These are phyloP conservation scores for Todiramphus saurophagus DNA, from an alignment of 2,113 vertebrate genomes.

Conservation along the genomic window DNA sequence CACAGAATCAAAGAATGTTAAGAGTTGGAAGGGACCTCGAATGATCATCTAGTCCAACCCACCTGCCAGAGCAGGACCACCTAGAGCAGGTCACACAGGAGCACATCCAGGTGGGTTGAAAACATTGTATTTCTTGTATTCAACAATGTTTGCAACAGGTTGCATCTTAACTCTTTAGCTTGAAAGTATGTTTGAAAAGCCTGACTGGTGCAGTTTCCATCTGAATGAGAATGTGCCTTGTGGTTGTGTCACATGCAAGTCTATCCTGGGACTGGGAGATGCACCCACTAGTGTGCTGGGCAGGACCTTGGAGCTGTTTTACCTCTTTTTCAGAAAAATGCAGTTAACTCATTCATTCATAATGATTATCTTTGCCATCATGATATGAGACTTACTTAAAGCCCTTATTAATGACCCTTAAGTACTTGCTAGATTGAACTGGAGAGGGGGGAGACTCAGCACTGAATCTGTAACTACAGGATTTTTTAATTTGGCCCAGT, in stretches of 20 bases:
- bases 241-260: fast-evolving
- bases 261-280: neutral
- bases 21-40: too few relatives aligned
- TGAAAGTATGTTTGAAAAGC: neutral
- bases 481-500: neutral
- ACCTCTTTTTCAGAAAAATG: neutral
- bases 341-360: neutral
- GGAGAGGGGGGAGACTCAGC: neutral
- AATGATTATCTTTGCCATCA: neutral
- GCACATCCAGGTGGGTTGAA: neutral
- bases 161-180: neutral
- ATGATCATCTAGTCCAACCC: too few relatives aligned
- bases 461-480: neutral
- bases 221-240: neutral
- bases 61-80: too few relatives aligned
- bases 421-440: neutral
- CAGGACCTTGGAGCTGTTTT: neutral
- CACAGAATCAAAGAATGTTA: too few relatives aligned
- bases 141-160: neutral
- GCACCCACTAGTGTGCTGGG: neutral
- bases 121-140: neutral
- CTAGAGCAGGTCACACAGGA: too few relatives aligned
- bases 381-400: neutral
- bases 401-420: neutral
- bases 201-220: neutral